Conservation (phyloP, 2,113 vertebrate genomes). For the Thermophis baileyi region DNA sequence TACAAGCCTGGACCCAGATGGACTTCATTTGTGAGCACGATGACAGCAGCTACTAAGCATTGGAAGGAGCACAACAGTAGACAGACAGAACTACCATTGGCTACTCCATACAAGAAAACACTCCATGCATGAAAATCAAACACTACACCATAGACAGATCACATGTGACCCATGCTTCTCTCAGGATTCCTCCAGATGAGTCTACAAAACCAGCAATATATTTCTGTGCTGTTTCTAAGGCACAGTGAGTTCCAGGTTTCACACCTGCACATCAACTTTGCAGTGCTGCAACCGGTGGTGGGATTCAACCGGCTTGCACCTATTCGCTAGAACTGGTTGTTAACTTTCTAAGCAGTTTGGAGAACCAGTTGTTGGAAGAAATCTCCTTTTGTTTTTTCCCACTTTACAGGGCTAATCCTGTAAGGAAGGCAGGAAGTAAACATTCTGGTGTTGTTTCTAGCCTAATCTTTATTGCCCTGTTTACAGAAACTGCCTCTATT, state of each 20-base stretch:
- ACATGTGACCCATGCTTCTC: background rate
- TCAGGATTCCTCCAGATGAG: background rate
- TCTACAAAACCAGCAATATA: background rate
- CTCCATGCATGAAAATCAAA: background rate
- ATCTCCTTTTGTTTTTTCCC: too few relatives aligned
- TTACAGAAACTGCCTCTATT: too few relatives aligned
- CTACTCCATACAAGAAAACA: background rate
- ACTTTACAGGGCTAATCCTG: too few relatives aligned
- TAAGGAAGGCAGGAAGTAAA: too few relatives aligned
- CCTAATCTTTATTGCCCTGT: too few relatives aligned
- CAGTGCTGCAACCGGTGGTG: too few relatives aligned
- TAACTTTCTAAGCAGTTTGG: too few relatives aligned
- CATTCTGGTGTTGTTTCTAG: too few relatives aligned
- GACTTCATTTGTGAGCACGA: background rate
- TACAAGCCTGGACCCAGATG: background rate
- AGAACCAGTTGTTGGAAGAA: too few relatives aligned
- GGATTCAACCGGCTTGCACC: too few relatives aligned
- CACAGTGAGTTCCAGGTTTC: background rate
- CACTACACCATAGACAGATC: background rate
- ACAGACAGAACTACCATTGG: background rate
- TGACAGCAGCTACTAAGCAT: background rate
- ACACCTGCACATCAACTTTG: background rate
- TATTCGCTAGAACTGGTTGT: too few relatives aligned
- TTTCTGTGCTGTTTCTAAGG: constrained; percentile 4
- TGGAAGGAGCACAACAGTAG: background rate